Base-by-base conservation (phyloP, 2,797 vertebrate species). In the Mergus octosetaceus region DNA sequence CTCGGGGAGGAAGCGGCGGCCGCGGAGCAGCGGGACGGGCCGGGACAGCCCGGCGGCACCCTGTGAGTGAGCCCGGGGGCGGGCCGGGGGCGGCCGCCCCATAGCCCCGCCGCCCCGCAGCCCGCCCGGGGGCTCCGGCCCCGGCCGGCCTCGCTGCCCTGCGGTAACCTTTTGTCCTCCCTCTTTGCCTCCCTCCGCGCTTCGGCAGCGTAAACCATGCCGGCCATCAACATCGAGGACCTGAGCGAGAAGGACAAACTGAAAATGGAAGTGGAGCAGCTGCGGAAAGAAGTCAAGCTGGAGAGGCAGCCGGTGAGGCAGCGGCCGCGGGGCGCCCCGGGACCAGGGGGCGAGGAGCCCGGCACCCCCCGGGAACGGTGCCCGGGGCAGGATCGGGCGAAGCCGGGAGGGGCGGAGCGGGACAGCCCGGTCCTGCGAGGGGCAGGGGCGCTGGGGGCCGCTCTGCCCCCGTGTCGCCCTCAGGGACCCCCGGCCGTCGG, bases 161-260 rank as follows among this genome's bases (percentile, higher is more conserved):
- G 60, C 54, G 60, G 75, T 93, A 93, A 90, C 91, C 71, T 41
- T 57, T 61, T 36, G 51, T 92, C 43, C 45, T 83, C 43, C 25
- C 68, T 70, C 65, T 53, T 39, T 65, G 30, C 53, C 86, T 81
- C 74, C 49, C 27, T 69, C 30, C 38, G 27, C n/a, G 27, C 43
- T 58, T 54, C 20, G 43, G 20, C 75, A 54, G 53, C 11, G 70
- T 30, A 98, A 98, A 98, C 81, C 71, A 99, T 99, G 99, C 99
- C 47, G 47, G 47, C 47, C 47, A 49, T 99, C 97, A 98, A 99
- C 71, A 98, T 99, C 34, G 99, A 99, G 0, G 98, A 99, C 15
- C 96, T 99, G 96, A 99, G 99, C 4, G 99, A 99, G 93, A 98
- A 99, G 96, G 99, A 99, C 97, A 99, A 98, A 90, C 95, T 98